Conservation (phyloP, 2,888 invertebrate genomes). For the Penaeus monodon region DNA sequence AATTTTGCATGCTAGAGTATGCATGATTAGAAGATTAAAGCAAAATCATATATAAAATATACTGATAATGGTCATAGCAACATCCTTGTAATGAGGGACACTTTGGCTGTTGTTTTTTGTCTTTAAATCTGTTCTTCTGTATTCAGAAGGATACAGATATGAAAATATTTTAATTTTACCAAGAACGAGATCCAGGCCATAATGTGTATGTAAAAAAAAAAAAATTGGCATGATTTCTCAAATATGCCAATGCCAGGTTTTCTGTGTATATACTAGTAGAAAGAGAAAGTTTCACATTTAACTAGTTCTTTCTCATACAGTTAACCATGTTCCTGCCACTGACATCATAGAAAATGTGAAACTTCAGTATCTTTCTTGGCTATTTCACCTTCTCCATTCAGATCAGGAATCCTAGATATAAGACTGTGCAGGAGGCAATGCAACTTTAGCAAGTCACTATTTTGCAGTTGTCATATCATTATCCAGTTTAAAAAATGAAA, state of each 20-base stretch:
- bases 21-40: too few species aligned
- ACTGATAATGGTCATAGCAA: too few species aligned
- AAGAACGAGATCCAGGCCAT: neutral
- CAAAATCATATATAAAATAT: too few species aligned
- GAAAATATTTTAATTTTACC: neutral
- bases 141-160: too few species aligned
- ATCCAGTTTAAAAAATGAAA: neutral
- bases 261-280: conserved; percentile 48
- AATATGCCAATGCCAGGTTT: conserved; percentile 27
- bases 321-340: conserved; percentile 38
- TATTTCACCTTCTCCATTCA: conserved; percentile 21
- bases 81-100: too few species aligned
- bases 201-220: neutral
- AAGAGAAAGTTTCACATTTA: conserved; percentile 16
- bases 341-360: conserved; percentile 18
- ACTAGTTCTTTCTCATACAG: conserved; percentile 7
- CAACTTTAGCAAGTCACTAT: neutral
- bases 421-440: neutral
- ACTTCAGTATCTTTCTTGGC: neutral
- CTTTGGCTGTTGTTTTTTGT: too few species aligned
- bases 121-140: too few species aligned
- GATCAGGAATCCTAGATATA: conserved; percentile 18
- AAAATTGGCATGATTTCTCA: neutral
- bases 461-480: neutral
- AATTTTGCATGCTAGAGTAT: too few species aligned